Base-by-base conservation (phyloP, 2,888 invertebrate species). In the Taenaris catops region DNA sequence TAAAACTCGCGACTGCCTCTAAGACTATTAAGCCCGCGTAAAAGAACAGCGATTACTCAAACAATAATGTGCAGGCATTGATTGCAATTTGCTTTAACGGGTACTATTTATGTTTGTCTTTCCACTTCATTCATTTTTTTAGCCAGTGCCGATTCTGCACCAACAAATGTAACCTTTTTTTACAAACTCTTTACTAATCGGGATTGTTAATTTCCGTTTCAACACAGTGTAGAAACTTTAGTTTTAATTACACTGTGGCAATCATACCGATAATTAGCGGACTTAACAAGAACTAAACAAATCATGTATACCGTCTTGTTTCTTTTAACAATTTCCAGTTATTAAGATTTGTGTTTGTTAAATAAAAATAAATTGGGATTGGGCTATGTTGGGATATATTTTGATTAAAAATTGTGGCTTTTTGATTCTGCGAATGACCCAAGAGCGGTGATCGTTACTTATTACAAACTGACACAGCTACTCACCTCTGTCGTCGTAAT, bases 31-130 rank as follows among this genome's bases (percentile, higher is more conserved):
- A 9, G 9, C 8, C 54, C 62, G 69, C 64, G 65, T 68, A 70
- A 64, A 72, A 75, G 64, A 78, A 69, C 69, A 61, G 55, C 64
- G 71, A 75, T 76, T 69, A 54, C 51, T 43, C 39, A 42, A 45
- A 59, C 58, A 51, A 60, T 70, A 67, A 66, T 69, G 69, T 70
- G 64, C 53, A 40, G 36, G 36, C 29, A 32, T 41, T 36, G 34
- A 36, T 39, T 31, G 34, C 34, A 31, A 36, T 19, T 17, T 16
- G 12, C 12, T 31, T 23, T 11, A 25, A 28, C 19, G 24, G 24
- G 17, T 24, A n/a, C 16, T 19, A 24, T 25, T 34, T 20, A 25
- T 7, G 19, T 25, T 34, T 20, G 23, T 31, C 21, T 20, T 28
- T 20, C 28, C 11, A 20, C 12, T 20, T 4, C 4, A 16, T 9